These are phyloP conservation scores for Galeopsomyia nigrocyanea DNA, from an alignment of 2,888 invertebrate species.

Conservation along the genomic window DNA sequence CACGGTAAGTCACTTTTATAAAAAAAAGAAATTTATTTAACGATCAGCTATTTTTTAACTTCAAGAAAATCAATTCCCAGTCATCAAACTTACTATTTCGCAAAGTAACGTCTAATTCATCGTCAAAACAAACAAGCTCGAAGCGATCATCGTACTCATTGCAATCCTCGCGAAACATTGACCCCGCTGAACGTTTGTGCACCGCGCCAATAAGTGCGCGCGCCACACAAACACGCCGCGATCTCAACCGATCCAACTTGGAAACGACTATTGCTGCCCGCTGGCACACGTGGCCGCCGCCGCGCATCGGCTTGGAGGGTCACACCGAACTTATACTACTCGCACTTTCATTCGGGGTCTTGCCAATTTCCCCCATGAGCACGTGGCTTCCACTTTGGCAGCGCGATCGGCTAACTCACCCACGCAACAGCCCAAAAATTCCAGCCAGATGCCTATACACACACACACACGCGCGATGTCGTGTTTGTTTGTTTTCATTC, in stretches of 20 bases:
- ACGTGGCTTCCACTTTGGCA: slow-evolving; percentile 2
- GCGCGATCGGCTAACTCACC: not conserved
- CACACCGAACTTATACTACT: too few relatives aligned
- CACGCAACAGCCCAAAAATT: too few relatives aligned
- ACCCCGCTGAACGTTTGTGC: not conserved
- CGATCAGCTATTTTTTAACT: too few relatives aligned
- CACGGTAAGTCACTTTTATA: slow-evolving; percentile 81
- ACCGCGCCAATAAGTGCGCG: not conserved
- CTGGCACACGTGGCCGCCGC: slow-evolving; percentile 12
- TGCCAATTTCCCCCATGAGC: slow-evolving; percentile 59
- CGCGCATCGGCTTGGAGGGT: slow-evolving; percentile 6
- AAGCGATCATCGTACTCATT: slow-evolving; percentile 33
- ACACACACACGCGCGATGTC: slow-evolving; percentile 16
- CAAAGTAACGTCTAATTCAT: too few relatives aligned
- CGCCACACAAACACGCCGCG: too few relatives aligned
- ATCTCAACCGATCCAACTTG: not conserved
- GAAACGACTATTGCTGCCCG: not conserved
- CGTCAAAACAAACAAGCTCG: too few relatives aligned
- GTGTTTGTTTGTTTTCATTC: slow-evolving; percentile 21
- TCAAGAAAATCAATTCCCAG: too few relatives aligned
- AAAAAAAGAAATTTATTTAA: too few relatives aligned
- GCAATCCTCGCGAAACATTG: slow-evolving; percentile 7
- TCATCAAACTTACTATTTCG: too few relatives aligned
- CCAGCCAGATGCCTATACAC: too few relatives aligned
- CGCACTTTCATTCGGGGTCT: slow-evolving; percentile 59